phyloP scores from a whole-genome alignment of 2,113 vertebrate species.

The Hippocampus zosterae region DNA sequence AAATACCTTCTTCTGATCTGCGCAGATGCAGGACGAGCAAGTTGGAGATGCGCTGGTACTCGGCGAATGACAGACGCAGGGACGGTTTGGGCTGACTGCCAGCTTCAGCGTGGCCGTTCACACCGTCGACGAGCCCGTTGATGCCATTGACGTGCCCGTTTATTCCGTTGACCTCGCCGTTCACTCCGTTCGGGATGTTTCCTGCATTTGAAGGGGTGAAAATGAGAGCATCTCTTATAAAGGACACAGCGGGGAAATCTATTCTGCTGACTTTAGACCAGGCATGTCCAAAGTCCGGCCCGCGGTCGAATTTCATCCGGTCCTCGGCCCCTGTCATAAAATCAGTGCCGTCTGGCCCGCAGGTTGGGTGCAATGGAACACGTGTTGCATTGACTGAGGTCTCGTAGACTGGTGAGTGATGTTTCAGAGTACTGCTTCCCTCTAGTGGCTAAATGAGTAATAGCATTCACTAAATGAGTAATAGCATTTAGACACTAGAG shows the following conservation, averaged over 20 bases:
- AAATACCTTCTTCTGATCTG: constrained; percentile 83
- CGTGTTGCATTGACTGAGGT: too few relatives aligned
- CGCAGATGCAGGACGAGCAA: constrained; percentile 91
- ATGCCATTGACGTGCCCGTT: constrained; percentile 58
- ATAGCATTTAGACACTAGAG: too few relatives aligned
- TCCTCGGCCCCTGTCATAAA: too few relatives aligned
- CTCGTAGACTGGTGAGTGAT: too few relatives aligned
- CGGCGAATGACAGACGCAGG: constrained; percentile 83
- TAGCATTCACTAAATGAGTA: too few relatives aligned
- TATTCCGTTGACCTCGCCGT: constrained; percentile 44
- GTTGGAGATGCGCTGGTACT: constrained; percentile 92
- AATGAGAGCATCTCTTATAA: not conserved
- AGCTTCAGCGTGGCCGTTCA: constrained; percentile 66
- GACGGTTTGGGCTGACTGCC: constrained; percentile 73
- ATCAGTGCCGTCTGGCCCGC: too few relatives aligned
- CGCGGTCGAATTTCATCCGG: too few relatives aligned
- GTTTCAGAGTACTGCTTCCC: too few relatives aligned
- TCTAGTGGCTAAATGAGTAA: too few relatives aligned
- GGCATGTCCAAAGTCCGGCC: too few relatives aligned
- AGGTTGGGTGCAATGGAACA: too few relatives aligned
- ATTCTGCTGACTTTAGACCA: not conserved
- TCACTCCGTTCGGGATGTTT: constrained; percentile 75
- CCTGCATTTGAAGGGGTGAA: constrained; percentile 56
- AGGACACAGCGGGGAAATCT: not conserved
- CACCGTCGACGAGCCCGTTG: constrained; percentile 69